These are phyloP conservation scores for Trichacis sp. DNA, from an alignment of 2,888 invertebrate genomes.

Conservation along the genomic window DNA sequence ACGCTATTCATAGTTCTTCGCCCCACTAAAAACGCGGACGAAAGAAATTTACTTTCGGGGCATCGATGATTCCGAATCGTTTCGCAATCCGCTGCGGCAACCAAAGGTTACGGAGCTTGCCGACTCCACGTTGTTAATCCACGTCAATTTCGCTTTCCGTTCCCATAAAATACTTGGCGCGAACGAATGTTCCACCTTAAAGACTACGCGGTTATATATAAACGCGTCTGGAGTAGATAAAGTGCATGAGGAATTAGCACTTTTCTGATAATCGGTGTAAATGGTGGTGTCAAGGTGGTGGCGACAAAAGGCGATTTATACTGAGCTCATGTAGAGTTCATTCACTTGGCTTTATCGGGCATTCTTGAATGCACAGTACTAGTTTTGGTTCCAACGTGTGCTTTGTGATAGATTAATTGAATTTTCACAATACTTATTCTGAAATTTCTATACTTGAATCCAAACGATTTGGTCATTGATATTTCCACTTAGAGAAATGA, in stretches of 20 bases:
- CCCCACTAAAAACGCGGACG: not conserved
- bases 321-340: not conserved
- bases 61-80: not conserved
- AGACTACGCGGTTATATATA: not conserved
- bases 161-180: not conserved
- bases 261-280: constrained; percentile 1
- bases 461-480: too few species aligned
- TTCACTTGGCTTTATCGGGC: not conserved
- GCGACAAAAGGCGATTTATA: not conserved
- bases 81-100: not conserved
- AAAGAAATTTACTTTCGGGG: constrained; percentile 6
- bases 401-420: too few species aligned
- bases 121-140: too few species aligned
- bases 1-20: constrained; percentile 4
- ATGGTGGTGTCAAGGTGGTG: not conserved
- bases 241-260: not conserved
- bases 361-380: not conserved
- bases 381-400: too few species aligned
- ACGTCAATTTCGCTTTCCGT: too few species aligned
- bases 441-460: too few species aligned
- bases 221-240: not conserved
- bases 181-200: not conserved
- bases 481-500: too few species aligned
- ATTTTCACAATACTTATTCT: too few species aligned
- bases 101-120: not conserved